Percentiles rank a stretch among this genome's conserved stretches.
Evolutionary conservation across 2,113 vertebrate species (phyloP).

Genomic region (Regulus satrapa): DNA sequence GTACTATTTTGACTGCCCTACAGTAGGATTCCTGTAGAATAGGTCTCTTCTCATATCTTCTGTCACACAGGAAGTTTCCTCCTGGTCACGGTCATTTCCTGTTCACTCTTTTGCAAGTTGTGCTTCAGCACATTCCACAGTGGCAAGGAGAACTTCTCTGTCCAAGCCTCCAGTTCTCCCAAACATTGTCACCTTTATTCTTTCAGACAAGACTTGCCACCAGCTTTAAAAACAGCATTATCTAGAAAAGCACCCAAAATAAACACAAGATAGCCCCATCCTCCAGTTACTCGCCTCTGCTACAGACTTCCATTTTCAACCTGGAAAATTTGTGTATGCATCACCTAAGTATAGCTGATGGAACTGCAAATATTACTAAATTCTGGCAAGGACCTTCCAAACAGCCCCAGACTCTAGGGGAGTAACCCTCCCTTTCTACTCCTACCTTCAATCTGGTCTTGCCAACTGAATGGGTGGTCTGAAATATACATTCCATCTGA

Average conservation of each 20-base stretch:
- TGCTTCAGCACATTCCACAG: background rate
- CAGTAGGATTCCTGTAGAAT: background rate
- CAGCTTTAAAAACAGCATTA: background rate
- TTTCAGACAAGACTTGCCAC: background rate
- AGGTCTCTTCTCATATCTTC: background rate
- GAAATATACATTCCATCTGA: background rate
- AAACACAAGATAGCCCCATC: background rate
- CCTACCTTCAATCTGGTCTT: background rate
- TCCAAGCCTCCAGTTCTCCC: background rate
- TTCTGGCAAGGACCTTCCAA: background rate
- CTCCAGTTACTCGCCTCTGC: background rate
- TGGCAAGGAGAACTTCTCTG: background rate
- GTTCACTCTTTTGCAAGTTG: background rate
- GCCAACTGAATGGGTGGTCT: background rate
- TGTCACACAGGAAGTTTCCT: background rate
- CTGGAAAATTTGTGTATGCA: accelerated
- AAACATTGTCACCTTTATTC: background rate
- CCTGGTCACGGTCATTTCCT: background rate
- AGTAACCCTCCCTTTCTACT: background rate
- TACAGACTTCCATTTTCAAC: background rate
- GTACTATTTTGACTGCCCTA: background rate
- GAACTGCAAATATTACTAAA: background rate
- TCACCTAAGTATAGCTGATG: background rate
- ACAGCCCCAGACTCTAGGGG: background rate
- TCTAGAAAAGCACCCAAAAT: background rate